Conservation (phyloP, 2,888 invertebrate genomes). For the Lamellibrachia satsuma region DNA sequence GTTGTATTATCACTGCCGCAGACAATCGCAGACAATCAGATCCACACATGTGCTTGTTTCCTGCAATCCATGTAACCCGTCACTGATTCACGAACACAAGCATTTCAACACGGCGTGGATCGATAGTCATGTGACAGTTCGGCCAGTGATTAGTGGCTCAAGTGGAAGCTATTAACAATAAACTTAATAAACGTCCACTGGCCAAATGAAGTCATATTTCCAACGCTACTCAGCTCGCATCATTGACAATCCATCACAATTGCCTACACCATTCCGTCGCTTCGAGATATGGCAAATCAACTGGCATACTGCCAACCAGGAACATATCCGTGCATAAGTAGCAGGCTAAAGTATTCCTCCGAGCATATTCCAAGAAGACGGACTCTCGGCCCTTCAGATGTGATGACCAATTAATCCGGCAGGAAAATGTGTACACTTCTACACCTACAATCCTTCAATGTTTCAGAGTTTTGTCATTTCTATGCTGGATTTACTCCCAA, state of each 20-base stretch:
- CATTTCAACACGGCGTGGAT: not conserved
- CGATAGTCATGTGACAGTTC: not conserved
- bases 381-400: not conserved
- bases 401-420: not conserved
- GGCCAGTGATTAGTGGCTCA: not conserved
- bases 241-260: not conserved
- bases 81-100: constrained; percentile 1
- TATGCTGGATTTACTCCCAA: too few species aligned
- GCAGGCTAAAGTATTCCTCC: not conserved
- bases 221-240: not conserved
- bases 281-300: not conserved
- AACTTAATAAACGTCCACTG: constrained; percentile 17
- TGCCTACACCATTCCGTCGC: not conserved
- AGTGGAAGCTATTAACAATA: constrained; percentile 10
- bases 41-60: not conserved
- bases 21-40: not conserved
- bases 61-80: not conserved
- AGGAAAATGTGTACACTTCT: too few species aligned
- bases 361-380: not conserved
- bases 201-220: constrained; percentile 11
- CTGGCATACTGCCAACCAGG: not conserved
- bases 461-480: too few species aligned
- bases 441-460: too few species aligned
- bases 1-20: not conserved
- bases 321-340: not conserved